Evolutionary conservation across 2,888 invertebrate species (phyloP), one percentile per base, ranked within the genome.

Genomic region (Rhynchonema sp.): DNA sequence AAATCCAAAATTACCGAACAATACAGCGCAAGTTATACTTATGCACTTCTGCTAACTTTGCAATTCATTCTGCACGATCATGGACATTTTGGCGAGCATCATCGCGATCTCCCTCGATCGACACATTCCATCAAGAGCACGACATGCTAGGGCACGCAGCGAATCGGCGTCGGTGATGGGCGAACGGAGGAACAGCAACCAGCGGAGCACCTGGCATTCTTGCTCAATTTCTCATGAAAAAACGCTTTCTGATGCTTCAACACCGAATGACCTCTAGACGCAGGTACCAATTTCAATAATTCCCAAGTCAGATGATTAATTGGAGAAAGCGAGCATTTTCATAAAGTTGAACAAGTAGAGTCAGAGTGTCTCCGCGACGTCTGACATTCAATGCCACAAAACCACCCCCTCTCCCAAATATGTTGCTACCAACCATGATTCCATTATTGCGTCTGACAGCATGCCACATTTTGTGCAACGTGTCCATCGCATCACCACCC

Each of bases 111-210:
- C 87, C 57, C 87, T 87, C 60, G 87, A 88, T n/a, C 94, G 80
- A 0, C 92, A 87, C 38, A 98, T 79, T 0, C 96, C 96, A 30
- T 88, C 87, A 55, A 96, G 78, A 2, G 91, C 91, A 66, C 73
- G 65, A 72, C 94, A 94, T 0, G 96, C 92, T 68, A 94, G 79
- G 2, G 89, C 88, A 57, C 96, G 81, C 66, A 98, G 84, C 49
- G 85, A 83, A 76, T 98, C 96, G 23, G 96, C 96, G 78, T 96
- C 94, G 1, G 92, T 92, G 60, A 94, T 87, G 0, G 96, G 96
- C 0, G 86, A 84, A 76, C 91, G 91, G 22, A 85, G 82, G 77
- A 85, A 84, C 83, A 96, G 84, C 63, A 92, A 78, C 59, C 87
- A 85, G 22, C 91, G 77, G 53, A 94, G 77, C 56, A 88, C 83